phyloP scores from a whole-genome alignment of 2,113 vertebrate species.

The Anser brachyrhynchus region DNA sequence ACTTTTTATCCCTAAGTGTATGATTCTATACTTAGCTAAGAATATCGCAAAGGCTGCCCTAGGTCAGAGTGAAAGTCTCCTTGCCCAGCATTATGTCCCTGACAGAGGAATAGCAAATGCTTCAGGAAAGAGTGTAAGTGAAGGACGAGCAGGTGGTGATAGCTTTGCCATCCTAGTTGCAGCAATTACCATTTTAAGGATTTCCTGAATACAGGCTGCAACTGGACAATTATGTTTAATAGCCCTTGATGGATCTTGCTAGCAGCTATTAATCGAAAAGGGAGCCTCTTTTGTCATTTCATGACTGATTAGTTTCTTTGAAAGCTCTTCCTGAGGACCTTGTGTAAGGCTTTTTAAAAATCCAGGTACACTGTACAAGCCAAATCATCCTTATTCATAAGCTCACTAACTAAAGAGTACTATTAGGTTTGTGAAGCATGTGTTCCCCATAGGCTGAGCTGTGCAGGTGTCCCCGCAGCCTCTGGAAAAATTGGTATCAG shows the following conservation, averaged over 20 bases:
- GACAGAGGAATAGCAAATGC: background rate
- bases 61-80: background rate
- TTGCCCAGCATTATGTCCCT: background rate
- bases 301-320: slow-evolving; percentile 30
- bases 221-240: slow-evolving; percentile 34
- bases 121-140: background rate
- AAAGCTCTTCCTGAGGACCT: background rate
- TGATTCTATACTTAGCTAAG: background rate
- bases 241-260: slow-evolving; percentile 6
- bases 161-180: background rate
- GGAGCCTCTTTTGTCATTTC: slow-evolving; percentile 29
- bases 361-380: background rate
- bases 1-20: background rate
- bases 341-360: background rate
- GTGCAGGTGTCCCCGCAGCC: background rate
- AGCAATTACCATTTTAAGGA: slow-evolving; percentile 45
- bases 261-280: slow-evolving; percentile 21
- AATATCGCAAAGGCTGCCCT: background rate
- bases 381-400: background rate
- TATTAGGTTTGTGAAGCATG: background rate
- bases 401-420: background rate
- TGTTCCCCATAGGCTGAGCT: background rate
- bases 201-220: slow-evolving; percentile 19
- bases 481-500: background rate
- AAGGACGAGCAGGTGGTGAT: slow-evolving; percentile 26